A percentile compares a stretch with the other conserved stretches of the same genome.
These are phyloP conservation scores for Garrulus glandarius DNA, from an alignment of 2,797 vertebrate species.

Conservation along the genomic window DNA sequence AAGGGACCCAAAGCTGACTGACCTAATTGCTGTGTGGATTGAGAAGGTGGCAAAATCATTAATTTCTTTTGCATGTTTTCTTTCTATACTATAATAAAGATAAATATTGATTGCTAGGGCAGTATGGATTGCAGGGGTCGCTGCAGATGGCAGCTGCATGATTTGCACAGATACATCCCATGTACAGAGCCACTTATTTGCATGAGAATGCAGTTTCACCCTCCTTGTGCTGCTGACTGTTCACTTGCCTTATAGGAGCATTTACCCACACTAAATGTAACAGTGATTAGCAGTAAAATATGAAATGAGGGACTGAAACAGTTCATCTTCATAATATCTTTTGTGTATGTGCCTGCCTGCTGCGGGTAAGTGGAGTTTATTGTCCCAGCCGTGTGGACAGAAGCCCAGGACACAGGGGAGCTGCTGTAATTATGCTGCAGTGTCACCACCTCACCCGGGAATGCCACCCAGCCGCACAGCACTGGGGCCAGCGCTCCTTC, in stretches of 20 bases:
- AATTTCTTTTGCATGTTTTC: constrained; percentile 5
- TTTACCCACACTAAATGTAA: neutral
- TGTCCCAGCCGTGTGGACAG: neutral
- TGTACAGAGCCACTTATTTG: neutral
- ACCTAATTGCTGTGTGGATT: constrained; percentile 36
- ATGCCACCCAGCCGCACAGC: neutral
- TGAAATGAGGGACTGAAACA: neutral
- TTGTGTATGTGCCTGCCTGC: neutral
- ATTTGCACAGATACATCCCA: constrained; percentile 45
- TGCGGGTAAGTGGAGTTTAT: neutral
- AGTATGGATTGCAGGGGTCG: constrained; percentile 47
- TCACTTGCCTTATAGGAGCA: neutral
- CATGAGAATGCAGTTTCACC: constrained; percentile 22
- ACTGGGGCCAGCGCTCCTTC: accelerated
- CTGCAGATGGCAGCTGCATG: constrained; percentile 53
- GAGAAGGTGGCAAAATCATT: constrained; percentile 24
- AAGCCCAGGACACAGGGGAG: neutral
- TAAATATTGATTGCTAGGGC: constrained; percentile 53
- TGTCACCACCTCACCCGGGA: neutral
- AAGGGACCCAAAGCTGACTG: constrained; percentile 13
- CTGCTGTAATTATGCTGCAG: neutral
- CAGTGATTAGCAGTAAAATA: constrained; percentile 15
- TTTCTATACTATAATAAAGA: constrained; percentile 40
- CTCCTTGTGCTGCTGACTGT: neutral
- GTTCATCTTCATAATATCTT: neutral